Evolutionary conservation across 2,888 invertebrate species (phyloP).

Genomic region (Argyresthia albistria): DNA sequence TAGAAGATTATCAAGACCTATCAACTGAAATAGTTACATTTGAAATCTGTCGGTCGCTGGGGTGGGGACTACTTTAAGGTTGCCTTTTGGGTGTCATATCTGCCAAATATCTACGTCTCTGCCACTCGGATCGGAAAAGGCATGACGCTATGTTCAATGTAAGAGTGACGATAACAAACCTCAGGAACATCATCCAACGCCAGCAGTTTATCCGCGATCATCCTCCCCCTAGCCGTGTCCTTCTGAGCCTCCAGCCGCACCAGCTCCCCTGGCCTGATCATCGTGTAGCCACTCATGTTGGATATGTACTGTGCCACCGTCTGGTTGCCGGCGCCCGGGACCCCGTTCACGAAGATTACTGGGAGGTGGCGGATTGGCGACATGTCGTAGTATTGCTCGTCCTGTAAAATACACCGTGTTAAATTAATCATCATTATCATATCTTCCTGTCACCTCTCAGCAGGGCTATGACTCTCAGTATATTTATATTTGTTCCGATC

Average conservation of each 20-base stretch:
- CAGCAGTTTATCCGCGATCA: constrained; percentile 56
- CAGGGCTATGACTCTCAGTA: too few species aligned
- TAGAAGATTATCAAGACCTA: too few species aligned
- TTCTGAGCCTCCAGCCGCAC: constrained; percentile 54
- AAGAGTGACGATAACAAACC: constrained; percentile 20
- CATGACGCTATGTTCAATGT: too few species aligned
- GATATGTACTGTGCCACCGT: constrained; percentile 61
- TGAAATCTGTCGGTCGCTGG: too few species aligned
- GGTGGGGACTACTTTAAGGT: too few species aligned
- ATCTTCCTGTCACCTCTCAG: neutral
- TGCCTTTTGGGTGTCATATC: too few species aligned
- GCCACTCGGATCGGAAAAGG: too few species aligned
- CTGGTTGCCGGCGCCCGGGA: constrained; percentile 64
- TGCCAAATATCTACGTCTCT: too few species aligned
- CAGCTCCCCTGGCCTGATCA: constrained; percentile 62
- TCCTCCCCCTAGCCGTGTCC: constrained; percentile 60
- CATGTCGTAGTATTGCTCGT: constrained; percentile 44
- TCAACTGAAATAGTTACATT: too few species aligned
- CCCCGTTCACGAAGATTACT: constrained; percentile 64
- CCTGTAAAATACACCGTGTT: neutral
- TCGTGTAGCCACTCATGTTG: constrained; percentile 54
- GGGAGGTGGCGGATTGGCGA: constrained; percentile 53
- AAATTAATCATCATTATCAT: neutral
- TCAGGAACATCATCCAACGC: constrained; percentile 55
- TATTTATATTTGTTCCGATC: too few species aligned